A percentile compares a stretch with the other conserved stretches of the same genome.
Conservation (phyloP, 1,140 invertebrate genomes). For the Diploscapter pachys region DNA sequence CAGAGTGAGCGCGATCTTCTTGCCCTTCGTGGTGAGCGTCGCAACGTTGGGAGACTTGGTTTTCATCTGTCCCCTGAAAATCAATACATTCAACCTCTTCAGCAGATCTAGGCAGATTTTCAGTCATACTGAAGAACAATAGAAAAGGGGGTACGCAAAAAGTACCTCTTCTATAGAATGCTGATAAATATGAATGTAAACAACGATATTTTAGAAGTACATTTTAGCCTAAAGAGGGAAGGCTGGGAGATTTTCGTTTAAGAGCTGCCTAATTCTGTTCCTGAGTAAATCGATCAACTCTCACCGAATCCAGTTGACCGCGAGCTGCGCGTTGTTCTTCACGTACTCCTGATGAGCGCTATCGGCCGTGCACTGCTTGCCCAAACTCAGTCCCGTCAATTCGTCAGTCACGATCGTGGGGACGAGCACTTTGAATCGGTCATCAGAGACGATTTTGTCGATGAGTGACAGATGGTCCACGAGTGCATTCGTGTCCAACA, state of each 20-base stretch:
- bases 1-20: neutral
- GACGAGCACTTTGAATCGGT: constrained; percentile 12
- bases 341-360: constrained; percentile 1
- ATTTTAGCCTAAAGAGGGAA: too few relatives aligned
- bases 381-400: constrained; percentile 4
- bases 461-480: constrained; percentile 16
- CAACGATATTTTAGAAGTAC: too few relatives aligned
- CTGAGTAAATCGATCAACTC: too few relatives aligned
- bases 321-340: neutral
- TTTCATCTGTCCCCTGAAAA: constrained; percentile 10
- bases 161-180: too few relatives aligned
- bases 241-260: too few relatives aligned
- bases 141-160: too few relatives aligned
- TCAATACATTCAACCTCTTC: neutral
- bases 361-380: neutral
- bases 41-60: constrained; percentile 8
- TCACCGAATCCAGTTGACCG: too few relatives aligned
- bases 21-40: constrained; percentile 20
- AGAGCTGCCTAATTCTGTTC: too few relatives aligned
- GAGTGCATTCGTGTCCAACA: constrained; percentile 30
- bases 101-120: constrained; percentile 12
- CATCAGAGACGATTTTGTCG: neutral
- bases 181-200: too few relatives aligned
- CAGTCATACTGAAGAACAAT: neutral
- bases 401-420: constrained; percentile 29